A percentile compares a stretch with the other conserved stretches of the same genome.
These are phyloP conservation scores for Tenodera sinensis DNA, from an alignment of 2,888 invertebrate genomes.

Conservation along the genomic window DNA sequence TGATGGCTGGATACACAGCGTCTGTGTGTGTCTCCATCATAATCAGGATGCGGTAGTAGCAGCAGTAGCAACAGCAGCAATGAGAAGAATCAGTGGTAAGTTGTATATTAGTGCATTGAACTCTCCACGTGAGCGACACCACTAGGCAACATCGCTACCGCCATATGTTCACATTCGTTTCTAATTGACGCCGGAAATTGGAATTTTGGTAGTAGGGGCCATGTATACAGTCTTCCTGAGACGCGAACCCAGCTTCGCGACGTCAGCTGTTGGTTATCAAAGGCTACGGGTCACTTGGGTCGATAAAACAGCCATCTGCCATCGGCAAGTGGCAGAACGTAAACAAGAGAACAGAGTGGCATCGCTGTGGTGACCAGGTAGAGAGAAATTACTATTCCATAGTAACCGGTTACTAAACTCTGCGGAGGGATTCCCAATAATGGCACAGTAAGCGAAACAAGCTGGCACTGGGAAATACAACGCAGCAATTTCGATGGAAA, in stretches of 20 bases:
- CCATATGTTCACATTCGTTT: neutral
- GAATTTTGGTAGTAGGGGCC: neutral
- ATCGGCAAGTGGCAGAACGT: neutral
- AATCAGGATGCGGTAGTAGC: neutral
- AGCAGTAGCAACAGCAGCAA: neutral
- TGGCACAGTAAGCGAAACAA: too few species aligned
- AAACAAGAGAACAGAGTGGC: too few species aligned
- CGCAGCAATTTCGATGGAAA: too few species aligned
- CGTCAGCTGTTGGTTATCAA: too few species aligned
- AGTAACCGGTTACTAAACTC: too few species aligned
- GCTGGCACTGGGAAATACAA: too few species aligned
- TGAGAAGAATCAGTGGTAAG: neutral
- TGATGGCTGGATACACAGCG: neutral
- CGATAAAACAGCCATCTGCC: neutral
- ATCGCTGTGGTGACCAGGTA: too few species aligned
- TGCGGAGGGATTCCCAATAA: too few species aligned
- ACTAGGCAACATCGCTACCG: neutral
- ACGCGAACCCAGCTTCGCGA: neutral
- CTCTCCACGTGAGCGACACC: neutral
- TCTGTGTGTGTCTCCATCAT: neutral
- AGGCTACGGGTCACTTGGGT: neutral
- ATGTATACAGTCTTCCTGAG: neutral
- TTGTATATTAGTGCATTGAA: neutral
- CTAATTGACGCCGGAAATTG: neutral
- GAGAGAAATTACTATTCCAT: too few species aligned